These are phyloP conservation scores for Anas acuta DNA, from an alignment of 2,797 vertebrate species.

Conservation along the genomic window DNA sequence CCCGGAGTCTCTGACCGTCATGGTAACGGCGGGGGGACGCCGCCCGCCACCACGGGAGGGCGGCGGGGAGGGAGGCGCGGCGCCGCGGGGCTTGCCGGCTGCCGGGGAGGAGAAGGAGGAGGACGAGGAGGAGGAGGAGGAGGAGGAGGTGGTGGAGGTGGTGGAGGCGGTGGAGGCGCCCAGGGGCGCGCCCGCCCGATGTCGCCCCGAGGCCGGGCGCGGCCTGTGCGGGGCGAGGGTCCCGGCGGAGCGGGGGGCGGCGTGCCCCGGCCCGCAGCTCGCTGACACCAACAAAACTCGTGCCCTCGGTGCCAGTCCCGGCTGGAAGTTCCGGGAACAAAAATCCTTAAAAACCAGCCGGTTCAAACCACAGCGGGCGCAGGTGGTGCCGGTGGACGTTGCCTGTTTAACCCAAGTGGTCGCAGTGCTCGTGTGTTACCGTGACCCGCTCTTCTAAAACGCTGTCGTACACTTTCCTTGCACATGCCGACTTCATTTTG, in stretches of 20 bases:
- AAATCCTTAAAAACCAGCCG: neutral
- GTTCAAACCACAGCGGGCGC: neutral
- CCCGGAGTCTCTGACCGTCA: constrained; percentile 88
- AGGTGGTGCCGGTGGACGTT: neutral
- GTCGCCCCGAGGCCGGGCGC: neutral
- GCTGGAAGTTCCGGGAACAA: neutral
- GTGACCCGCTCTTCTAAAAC: neutral
- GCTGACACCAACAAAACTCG: neutral
- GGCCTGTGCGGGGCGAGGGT: neutral
- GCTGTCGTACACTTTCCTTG: neutral
- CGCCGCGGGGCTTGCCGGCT: neutral
- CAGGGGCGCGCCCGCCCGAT: neutral
- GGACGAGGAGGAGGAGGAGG: neutral
- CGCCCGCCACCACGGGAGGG: neutral
- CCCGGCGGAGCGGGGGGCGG: too few relatives aligned
- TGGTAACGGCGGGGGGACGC: constrained; percentile 82
- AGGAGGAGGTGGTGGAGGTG: neutral
- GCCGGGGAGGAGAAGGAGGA: neutral
- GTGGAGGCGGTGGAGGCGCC: neutral
- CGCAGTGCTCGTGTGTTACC: neutral
- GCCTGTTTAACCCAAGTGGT: too few relatives aligned
- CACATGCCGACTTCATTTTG: neutral
- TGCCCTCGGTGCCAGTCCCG: neutral
- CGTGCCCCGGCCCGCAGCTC: neutral
- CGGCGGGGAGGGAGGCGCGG: neutral